Percentiles rank a stretch among this genome's conserved stretches.
These are phyloP conservation scores for Lemur catta DNA, from an alignment of 2,797 vertebrate species.

Conservation along the genomic window DNA sequence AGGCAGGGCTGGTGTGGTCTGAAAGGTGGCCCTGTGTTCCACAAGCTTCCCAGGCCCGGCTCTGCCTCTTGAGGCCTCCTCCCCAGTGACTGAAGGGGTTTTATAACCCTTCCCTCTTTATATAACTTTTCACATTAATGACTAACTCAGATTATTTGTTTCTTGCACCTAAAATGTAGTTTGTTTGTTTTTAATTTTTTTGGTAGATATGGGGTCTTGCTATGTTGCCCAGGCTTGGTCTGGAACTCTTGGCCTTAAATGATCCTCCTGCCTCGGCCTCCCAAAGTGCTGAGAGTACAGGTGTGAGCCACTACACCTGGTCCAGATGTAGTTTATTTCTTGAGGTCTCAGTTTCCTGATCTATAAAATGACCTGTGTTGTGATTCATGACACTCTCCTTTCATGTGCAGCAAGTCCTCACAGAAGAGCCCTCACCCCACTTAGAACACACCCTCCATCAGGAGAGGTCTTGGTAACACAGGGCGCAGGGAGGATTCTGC, in stretches of 20 bases:
- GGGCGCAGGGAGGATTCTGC: background rate
- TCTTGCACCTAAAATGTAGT: no score
- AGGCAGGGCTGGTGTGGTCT: background rate
- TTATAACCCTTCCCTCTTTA: background rate
- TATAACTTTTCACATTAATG: background rate
- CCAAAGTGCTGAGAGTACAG: background rate
- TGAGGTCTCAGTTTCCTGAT: background rate
- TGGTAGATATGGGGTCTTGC: background rate
- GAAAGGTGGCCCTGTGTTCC: background rate
- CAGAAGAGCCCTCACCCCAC: background rate
- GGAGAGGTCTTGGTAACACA: background rate
- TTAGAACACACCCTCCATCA: background rate
- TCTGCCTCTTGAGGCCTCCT: accelerated
- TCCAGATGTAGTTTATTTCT: background rate
- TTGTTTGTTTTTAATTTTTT: background rate
- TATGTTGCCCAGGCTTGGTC: background rate
- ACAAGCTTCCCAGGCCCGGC: background rate
- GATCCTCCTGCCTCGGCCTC: background rate
- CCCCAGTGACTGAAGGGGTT: background rate
- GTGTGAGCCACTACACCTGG: background rate
- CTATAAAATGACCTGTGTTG: background rate
- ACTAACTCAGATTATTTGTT: background rate
- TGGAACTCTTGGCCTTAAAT: background rate
- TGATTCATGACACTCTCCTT: background rate
- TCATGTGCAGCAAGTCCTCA: background rate